These are phyloP conservation scores for Drosophila recens DNA, from an alignment of 2,888 invertebrate genomes.

Conservation along the genomic window DNA sequence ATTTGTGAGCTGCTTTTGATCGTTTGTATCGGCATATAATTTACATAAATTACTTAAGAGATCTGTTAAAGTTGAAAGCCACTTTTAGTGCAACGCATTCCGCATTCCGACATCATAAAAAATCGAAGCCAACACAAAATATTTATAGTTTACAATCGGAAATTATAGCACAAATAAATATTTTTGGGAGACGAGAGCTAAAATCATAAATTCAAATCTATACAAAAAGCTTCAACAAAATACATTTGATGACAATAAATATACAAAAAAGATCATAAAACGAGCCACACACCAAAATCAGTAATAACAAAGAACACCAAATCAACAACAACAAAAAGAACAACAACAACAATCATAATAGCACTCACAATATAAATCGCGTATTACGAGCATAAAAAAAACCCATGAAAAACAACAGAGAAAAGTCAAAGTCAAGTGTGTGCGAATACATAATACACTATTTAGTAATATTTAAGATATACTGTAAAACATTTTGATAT, in stretches of 20 bases:
- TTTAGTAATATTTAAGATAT: too few relatives aligned
- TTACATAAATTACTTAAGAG: constrained; percentile 30
- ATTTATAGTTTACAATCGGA: constrained; percentile 54
- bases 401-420: constrained; percentile 6
- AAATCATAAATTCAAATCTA: constrained; percentile 56
- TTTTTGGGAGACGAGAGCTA: constrained; percentile 36
- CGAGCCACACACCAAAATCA: constrained; percentile 26
- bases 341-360: neutral
- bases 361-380: constrained; percentile 34
- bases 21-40: constrained; percentile 7
- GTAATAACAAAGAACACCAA: constrained; percentile 13
- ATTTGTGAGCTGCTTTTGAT: constrained; percentile 10
- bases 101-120: constrained; percentile 24
- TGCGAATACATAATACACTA: constrained; percentile 10
- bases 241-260: constrained; percentile 59
- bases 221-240: constrained; percentile 50
- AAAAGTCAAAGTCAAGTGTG: neutral
- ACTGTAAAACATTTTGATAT: too few relatives aligned
- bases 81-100: constrained; percentile 23
- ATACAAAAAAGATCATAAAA: constrained; percentile 45
- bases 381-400: constrained; percentile 21
- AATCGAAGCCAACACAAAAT: constrained; percentile 29
- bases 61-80: constrained; percentile 24
- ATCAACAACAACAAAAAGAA: constrained; percentile 13
- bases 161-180: constrained; percentile 58